phyloP scores from a whole-genome alignment of 2,113 vertebrate species.

The Pampusana beccarii region DNA sequence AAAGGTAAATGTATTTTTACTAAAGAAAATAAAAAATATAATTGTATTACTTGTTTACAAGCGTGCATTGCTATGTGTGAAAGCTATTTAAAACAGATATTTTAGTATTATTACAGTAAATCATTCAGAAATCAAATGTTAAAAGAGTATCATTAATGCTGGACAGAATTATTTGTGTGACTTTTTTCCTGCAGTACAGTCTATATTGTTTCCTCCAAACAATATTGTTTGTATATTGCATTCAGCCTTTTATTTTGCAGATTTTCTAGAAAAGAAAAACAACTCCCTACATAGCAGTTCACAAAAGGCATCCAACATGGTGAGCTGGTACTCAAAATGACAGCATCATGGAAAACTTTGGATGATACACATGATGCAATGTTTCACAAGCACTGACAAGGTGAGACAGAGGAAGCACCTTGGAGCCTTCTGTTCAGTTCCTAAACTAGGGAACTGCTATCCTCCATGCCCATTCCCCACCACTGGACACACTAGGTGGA shows the following conservation, averaged over 20 bases:
- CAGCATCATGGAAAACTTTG: not conserved
- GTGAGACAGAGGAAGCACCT: not conserved
- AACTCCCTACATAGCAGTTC: not conserved
- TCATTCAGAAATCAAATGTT: not conserved
- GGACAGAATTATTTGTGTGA: not conserved
- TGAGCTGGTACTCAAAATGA: not conserved
- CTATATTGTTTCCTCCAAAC: not conserved
- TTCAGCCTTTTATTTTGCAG: not conserved
- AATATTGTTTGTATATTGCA: not conserved
- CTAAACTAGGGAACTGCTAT: not conserved
- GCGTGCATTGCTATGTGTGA: not conserved
- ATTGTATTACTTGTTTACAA: not conserved
- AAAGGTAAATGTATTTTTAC: not conserved
- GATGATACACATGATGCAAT: not conserved
- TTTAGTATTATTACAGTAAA: not conserved
- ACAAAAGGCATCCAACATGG: not conserved
- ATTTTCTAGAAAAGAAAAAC: not conserved
- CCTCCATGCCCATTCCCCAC: not conserved
- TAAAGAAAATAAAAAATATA: not conserved
- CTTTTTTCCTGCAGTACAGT: not conserved
- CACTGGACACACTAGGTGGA: not conserved
- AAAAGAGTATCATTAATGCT: not conserved
- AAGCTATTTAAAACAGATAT: not conserved
- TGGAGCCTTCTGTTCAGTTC: not conserved
- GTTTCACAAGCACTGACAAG: not conserved